Base-by-base conservation (phyloP, 2,113 vertebrate genomes). In the Pteronura brasiliensis region DNA sequence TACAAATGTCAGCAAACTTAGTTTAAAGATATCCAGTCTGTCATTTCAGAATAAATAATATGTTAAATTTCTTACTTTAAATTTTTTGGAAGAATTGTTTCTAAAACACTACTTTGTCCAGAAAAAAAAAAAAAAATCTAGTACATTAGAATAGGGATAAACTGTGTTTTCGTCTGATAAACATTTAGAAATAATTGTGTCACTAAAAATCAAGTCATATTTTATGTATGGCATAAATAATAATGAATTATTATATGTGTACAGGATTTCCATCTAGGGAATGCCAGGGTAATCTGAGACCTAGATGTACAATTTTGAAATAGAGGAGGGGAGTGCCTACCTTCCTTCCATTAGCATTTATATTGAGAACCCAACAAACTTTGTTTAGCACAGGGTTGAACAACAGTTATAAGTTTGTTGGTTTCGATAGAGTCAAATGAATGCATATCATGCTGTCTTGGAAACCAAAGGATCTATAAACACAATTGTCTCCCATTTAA, bases 291-390 rank as follows among this genome's bases (percentile, higher is more conserved):
- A 93, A 85, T 81, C 67, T 87, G 31, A 77, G n/a, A 25, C 0
- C 94, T 93, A 17, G 29, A n/a, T 44, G 10, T 79, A 25, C 59
- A 65, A 92, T 85, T 95, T 91, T 93, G 74, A 79, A 95, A 93
- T 2, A 4, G 2, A 34, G 4, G 9, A 42, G n/a, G 1, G 5
- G 31, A 87, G 4, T 61, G 7, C 27, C 36, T 2, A 90, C 29
- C 15, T 80, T 90, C 10, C 59, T 90, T 83, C 31, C n/a, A 92
- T 95, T 97, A 95, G 74, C 88, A 90, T 94, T 97, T 95, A 92
- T 94, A 93, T 81, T 92, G 65, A 93, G 63, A 95, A 90, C 2
- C 25, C 65, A 84, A 34, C n/a, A 84, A 49, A 83, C 47, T 94
- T 94, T 90, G 42, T 14, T 81, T 94, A 65, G 74, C 44, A 80